Evolutionary conservation across 2,888 invertebrate genomes (phyloP), one percentile per base, ranked within the genome.

Genomic region (Drosophila lutescens): DNA sequence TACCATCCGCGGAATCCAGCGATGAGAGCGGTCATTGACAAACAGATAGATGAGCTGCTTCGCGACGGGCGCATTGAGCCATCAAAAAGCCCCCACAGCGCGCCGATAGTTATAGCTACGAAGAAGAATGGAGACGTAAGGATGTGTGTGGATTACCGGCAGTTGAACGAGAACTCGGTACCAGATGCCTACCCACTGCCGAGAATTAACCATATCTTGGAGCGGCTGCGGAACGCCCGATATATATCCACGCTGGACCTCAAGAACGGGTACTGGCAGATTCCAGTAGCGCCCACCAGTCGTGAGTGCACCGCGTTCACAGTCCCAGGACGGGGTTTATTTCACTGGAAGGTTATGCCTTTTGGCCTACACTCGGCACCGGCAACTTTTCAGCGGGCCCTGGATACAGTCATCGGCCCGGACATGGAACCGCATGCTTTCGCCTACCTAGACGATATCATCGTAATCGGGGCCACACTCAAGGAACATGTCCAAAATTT

Each of bases 371-470:
- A 7, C 8, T 30, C 30, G 30, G 30, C 30, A 30, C 30, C 30
- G 30, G 30, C 30, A 30, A 51, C 26, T 0, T 59, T 51, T 8
- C 34, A 59, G 7, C 32, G 43, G 2, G 34, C 43, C 2, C 5
- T 59, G 34, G 59, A 51, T 8, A 23, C 12, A 0, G 59, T 59
- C 15, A 51, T 59, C 13, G 53, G 60, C 4, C 20, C 9, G 0
- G 32, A 32, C n/a, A 40, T 61, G 61, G 54, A 61, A 8, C 61
- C 61, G 0, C 32, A 54, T 12, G 61, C 54, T 0, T 61, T 61
- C 20, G 34, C 47, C 1, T 55, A 61, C 15, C 23, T 61, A 0
- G 32, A 54, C 30, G 54, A 61, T 10, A 54, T 61, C 30, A 46
- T 47, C 7, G 46, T 61, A 23, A 12, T 56, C 10, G 55, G 62